phyloP scores from a whole-genome alignment of 1,140 invertebrate genomes.

The Armadillidium nasatum region DNA sequence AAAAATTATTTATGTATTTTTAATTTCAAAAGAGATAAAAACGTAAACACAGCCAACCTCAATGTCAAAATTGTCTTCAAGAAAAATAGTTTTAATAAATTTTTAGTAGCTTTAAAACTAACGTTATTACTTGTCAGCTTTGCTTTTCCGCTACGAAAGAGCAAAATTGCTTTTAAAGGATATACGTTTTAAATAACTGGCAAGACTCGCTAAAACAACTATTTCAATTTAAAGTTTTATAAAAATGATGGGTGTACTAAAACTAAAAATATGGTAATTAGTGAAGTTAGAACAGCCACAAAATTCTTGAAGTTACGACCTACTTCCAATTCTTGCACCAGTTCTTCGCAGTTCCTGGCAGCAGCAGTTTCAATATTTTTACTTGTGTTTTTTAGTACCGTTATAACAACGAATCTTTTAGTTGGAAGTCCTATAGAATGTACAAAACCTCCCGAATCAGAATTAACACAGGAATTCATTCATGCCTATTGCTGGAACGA shows the following conservation, averaged over 20 bases:
- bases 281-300: not conserved
- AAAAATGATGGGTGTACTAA: not conserved
- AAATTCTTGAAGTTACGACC: not conserved
- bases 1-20: too few relatives aligned
- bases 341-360: not conserved
- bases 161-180: too few relatives aligned
- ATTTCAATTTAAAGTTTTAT: too few relatives aligned
- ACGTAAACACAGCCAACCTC: too few relatives aligned
- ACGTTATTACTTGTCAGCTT: too few relatives aligned
- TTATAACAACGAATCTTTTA: conserved; percentile 1
- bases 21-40: too few relatives aligned
- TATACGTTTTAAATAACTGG: too few relatives aligned
- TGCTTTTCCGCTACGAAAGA: too few relatives aligned
- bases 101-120: too few relatives aligned
- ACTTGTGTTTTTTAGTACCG: not conserved
- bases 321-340: not conserved
- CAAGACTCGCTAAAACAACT: too few relatives aligned
- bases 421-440: conserved; percentile 1
- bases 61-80: too few relatives aligned
- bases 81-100: too few relatives aligned
- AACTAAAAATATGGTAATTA: not conserved
- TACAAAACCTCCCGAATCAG: not conserved
- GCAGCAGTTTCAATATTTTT: not conserved
- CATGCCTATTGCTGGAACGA: not conserved
- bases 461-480: not conserved